These are phyloP conservation scores for Alcis repandata DNA, from an alignment of 2,888 invertebrate species.

Conservation along the genomic window DNA sequence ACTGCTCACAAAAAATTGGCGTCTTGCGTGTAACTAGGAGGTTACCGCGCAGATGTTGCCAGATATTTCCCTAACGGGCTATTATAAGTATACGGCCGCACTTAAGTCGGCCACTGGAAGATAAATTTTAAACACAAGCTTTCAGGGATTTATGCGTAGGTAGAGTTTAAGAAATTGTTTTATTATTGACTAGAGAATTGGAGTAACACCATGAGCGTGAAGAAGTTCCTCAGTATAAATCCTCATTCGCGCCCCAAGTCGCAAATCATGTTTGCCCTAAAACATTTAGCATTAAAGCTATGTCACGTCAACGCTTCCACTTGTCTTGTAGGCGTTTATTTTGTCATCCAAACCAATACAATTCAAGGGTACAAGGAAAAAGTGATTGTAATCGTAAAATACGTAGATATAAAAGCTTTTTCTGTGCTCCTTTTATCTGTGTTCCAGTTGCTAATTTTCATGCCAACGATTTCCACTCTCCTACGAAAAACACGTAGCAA, in stretches of 20 bases:
- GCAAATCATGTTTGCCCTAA: neutral
- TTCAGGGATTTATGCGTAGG: conserved; percentile 48
- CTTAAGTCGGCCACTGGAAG: conserved; percentile 49
- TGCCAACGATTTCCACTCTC: neutral
- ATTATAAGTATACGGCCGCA: conserved; percentile 56
- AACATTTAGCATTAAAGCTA: neutral
- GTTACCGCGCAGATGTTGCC: conserved; percentile 50
- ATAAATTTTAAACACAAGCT: conserved; percentile 53
- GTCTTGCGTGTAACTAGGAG: conserved; percentile 52
- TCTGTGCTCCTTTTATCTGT: neutral
- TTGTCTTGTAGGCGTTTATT: conserved; percentile 1
- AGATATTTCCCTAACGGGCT: conserved; percentile 58
- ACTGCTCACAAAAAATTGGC: conserved; percentile 58
- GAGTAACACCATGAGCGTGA: conserved; percentile 4
- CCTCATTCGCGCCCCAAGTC: neutral
- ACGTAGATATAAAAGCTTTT: neutral
- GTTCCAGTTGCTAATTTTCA: neutral
- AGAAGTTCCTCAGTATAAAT: conserved; percentile 1
- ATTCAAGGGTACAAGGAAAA: neutral
- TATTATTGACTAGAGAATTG: conserved; percentile 38
- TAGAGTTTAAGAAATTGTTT: conserved; percentile 44
- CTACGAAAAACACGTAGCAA: no score
- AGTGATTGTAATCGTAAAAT: neutral
- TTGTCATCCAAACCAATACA: neutral
- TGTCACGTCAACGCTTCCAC: neutral